phyloP scores from a whole-genome alignment of 2,113 vertebrate species.

The Barbus barbus region DNA sequence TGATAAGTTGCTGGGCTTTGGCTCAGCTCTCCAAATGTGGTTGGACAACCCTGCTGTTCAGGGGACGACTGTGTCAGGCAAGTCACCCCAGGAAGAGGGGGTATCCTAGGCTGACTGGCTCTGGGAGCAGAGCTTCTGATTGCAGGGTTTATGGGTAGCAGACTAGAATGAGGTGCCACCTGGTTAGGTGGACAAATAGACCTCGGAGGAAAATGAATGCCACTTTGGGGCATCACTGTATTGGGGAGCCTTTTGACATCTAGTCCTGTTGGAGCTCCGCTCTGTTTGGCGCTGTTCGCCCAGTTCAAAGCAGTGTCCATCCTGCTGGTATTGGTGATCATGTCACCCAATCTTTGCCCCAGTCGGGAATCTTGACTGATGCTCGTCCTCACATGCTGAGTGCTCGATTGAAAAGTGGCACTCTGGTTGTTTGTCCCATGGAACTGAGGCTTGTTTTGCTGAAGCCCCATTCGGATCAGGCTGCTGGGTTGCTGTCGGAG shows the following conservation, averaged over 20 bases:
- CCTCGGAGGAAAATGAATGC: slow-evolving; percentile 80
- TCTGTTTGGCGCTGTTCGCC: slow-evolving; percentile 81
- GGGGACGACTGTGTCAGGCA: slow-evolving; percentile 81
- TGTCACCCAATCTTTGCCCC: slow-evolving; percentile 71
- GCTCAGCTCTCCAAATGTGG: slow-evolving; percentile 58
- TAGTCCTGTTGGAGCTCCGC: slow-evolving; percentile 71
- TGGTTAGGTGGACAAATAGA: slow-evolving; percentile 81
- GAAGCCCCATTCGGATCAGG: slow-evolving; percentile 76
- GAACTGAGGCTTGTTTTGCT: slow-evolving; percentile 78
- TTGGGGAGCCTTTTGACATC: slow-evolving; percentile 73
- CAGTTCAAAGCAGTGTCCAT: slow-evolving; percentile 75
- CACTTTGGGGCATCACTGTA: slow-evolving; percentile 73
- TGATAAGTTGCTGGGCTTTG: slow-evolving; percentile 79
- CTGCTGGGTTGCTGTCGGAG: slow-evolving; percentile 79
- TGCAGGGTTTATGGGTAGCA: slow-evolving; percentile 79
- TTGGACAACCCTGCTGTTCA: slow-evolving; percentile 66
- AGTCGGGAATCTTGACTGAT: slow-evolving; percentile 65
- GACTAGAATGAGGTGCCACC: slow-evolving; percentile 77
- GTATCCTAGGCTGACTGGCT: slow-evolving; percentile 79
- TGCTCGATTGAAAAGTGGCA: slow-evolving; percentile 77
- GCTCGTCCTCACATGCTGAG: slow-evolving; percentile 75
- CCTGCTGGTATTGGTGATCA: slow-evolving; percentile 74
- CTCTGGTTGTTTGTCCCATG: slow-evolving; percentile 73
- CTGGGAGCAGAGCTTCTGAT: slow-evolving; percentile 78
- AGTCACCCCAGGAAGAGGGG: slow-evolving; percentile 73